Evolutionary conservation across 1,140 invertebrate genomes (phyloP), one percentile per base, ranked within the genome.

Genomic region (Neodiprion virginianus): DNA sequence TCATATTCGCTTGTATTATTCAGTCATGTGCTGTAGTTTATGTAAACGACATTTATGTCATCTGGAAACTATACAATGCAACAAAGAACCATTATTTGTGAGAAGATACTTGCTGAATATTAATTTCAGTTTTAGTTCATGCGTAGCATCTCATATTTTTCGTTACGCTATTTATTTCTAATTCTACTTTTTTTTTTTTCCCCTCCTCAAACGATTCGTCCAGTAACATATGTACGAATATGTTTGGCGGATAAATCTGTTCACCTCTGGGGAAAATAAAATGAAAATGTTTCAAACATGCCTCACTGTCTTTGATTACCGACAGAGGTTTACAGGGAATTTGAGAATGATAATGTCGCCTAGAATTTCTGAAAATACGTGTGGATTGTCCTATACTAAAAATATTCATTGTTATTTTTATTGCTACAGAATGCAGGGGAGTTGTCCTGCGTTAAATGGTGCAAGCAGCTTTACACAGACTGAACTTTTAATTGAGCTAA

Each of bases 401-500:
- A 1, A 40, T 40, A 40, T 40, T 40, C 28, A 40, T 40, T 40
- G 28, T 40, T 40, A 72, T 78, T 74, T 75, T 21, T 72, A 65
- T 72, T 49, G 7, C 48, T 17, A 48, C 74, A 84, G 82, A 65
- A 17, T 70, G n/a, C 28, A 40, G 53, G 81, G 73, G 74, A 83
- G 72, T 77, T 94, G 93, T 78, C 90, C 90, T 17, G 85, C 89
- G 0, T 84, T 93, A 21, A 86, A 88, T 12, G 89, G 89, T 47
- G 89, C 88, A 0, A 90, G 90, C 75, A 89, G 82, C 47, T 89
- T 93, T 83, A 94, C 93, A 1, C 93, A 94, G 79, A 93, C 93
- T 1, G 93, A 95, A 83, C 90, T 95, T 67, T 83, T 94, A 14
- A 89, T 92, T 50, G 90, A 91, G 72, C 83, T 95, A 28, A 93